Conservation (phyloP, 1,140 invertebrate genomes). For the Sinella curviseta region DNA sequence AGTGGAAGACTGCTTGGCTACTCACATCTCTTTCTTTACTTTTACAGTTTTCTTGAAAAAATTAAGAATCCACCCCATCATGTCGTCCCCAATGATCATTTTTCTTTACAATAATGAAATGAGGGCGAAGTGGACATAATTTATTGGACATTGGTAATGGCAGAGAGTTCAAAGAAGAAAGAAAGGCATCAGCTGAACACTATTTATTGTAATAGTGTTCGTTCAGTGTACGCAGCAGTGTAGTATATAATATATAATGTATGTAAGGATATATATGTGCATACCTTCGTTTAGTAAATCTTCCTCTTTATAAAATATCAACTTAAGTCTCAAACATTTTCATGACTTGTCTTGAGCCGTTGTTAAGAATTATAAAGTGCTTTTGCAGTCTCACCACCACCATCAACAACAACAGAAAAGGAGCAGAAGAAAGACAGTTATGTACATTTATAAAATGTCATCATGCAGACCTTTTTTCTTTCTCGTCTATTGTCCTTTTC, state of each 20-base stretch:
- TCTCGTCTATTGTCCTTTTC: slow-evolving; percentile 15
- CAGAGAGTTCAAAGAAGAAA: slow-evolving; percentile 19
- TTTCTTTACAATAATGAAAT: slow-evolving; percentile 19
- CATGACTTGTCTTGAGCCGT: slow-evolving; percentile 22
- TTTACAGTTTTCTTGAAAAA: slow-evolving; percentile 10
- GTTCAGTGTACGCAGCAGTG: too few relatives aligned
- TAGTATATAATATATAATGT: too few relatives aligned
- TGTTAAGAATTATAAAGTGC: slow-evolving; percentile 25
- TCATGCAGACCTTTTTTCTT: not conserved
- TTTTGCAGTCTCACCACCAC: slow-evolving; percentile 18
- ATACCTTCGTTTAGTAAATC: not conserved
- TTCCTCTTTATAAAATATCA: slow-evolving; percentile 12
- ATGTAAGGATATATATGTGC: not conserved
- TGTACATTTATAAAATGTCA: slow-evolving; percentile 23
- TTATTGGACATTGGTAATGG: slow-evolving; percentile 21
- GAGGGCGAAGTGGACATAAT: slow-evolving; percentile 22
- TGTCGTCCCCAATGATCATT: slow-evolving; percentile 22
- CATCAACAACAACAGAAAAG: slow-evolving; percentile 3
- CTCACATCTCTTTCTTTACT: not conserved
- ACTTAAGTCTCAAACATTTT: slow-evolving; percentile 2
- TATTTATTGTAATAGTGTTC: not conserved
- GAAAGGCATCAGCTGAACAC: not conserved
- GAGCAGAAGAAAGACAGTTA: slow-evolving; percentile 8
- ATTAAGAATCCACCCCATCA: slow-evolving; percentile 15
- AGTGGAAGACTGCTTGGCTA: slow-evolving; percentile 43